These are phyloP conservation scores for Chrysemys picta DNA, from an alignment of 2,113 vertebrate genomes.

Conservation along the genomic window DNA sequence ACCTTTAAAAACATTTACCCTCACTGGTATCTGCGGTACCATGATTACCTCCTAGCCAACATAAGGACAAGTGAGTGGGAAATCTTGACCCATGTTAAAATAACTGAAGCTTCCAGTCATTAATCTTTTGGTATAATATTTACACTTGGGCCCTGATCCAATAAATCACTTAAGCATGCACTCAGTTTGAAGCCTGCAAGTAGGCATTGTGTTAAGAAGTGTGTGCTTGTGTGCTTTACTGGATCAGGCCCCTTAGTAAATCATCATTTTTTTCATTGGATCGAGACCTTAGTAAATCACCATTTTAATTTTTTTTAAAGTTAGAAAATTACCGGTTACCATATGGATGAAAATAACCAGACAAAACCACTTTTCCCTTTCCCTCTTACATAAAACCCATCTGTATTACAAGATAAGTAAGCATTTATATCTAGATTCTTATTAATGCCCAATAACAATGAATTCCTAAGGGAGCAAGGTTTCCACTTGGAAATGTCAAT, in stretches of 20 bases:
- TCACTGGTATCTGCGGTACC: background rate
- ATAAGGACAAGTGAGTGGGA: background rate
- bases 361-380: background rate
- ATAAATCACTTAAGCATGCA: background rate
- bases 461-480: background rate
- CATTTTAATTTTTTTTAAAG: background rate
- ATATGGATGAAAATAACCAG: background rate
- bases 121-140: background rate
- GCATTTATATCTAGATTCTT: conserved; percentile 17
- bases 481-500: conserved; percentile 53
- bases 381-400: background rate
- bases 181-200: background rate
- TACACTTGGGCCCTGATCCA: background rate
- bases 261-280: no score
- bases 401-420: background rate
- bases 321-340: background rate
- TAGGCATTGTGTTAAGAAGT: background rate
- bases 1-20: background rate
- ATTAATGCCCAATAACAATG: conserved; percentile 16
- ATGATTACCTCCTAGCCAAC: background rate
- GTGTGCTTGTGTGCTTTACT: background rate
- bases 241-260: background rate
- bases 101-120: background rate
- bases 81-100: fast-evolving
- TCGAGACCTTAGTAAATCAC: background rate